Conservation (phyloP, 2,888 invertebrate species). For the Anarsia innoxiella region DNA sequence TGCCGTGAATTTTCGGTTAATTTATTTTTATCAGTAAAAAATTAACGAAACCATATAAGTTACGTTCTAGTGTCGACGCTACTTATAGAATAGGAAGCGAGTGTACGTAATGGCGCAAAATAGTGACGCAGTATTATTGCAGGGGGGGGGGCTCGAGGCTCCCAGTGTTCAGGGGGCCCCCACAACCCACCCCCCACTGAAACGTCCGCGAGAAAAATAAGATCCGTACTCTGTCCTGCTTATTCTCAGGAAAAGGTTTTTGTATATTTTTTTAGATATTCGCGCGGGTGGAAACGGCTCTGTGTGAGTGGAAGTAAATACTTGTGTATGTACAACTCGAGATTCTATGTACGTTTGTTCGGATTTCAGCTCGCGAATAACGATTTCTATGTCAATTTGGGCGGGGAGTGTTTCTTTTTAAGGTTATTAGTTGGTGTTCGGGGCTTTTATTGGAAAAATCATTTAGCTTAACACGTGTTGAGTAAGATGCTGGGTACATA, state of each 20-base stretch:
- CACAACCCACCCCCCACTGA: slow-evolving; percentile 58
- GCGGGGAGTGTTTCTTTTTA: too few species aligned
- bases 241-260: slow-evolving; percentile 69
- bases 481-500: too few species aligned
- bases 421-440: too few species aligned
- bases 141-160: slow-evolving; percentile 52
- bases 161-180: slow-evolving; percentile 22
- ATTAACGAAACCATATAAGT: too few species aligned
- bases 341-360: slow-evolving; percentile 30
- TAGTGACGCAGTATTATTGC: slow-evolving; percentile 77
- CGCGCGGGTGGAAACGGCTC: slow-evolving; percentile 35
- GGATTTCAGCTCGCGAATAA: too few species aligned
- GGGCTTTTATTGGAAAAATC: too few species aligned
- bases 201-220: slow-evolving; percentile 76
- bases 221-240: slow-evolving; percentile 73
- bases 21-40: too few species aligned
- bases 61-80: slow-evolving; percentile 56
- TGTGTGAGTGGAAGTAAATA: slow-evolving; percentile 65
- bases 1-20: too few species aligned
- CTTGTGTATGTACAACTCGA: slow-evolving; percentile 42
- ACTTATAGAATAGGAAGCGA: slow-evolving; percentile 75
- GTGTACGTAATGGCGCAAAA: slow-evolving; percentile 77
- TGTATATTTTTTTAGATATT: slow-evolving; percentile 65
- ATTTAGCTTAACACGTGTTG: too few species aligned
- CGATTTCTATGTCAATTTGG: too few species aligned